phyloP scores from a whole-genome alignment of 1,140 invertebrate genomes.

The Periplaneta americana region DNA sequence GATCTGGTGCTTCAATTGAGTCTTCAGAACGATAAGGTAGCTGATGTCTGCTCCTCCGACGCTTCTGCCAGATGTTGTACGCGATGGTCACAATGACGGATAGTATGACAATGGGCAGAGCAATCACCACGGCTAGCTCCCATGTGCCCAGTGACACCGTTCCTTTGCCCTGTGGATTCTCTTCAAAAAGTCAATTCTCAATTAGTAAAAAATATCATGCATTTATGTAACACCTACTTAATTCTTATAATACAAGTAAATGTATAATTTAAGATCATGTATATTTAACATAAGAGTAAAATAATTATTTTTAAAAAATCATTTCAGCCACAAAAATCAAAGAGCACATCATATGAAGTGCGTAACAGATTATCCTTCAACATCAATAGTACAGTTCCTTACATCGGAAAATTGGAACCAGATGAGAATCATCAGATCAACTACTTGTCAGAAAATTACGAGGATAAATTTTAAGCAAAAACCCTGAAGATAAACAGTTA shows the following conservation, averaged over 20 bases:
- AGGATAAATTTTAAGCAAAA: no score
- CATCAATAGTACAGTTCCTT: no score
- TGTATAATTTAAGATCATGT: no score
- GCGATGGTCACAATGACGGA: constrained; percentile 52
- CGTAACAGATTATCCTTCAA: no score
- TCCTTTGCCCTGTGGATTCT: background rate
- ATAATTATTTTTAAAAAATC: no score
- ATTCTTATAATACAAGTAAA: background rate
- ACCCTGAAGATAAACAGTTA: no score
- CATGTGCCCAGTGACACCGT: constrained; percentile 24
- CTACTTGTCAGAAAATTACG: no score
- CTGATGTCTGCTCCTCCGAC: constrained; percentile 16
- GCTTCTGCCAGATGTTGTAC: constrained; percentile 31
- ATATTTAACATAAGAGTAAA: no score
- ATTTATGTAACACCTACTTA: background rate
- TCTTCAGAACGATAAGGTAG: constrained; percentile 36
- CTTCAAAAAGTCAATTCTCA: background rate
- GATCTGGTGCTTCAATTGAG: constrained; percentile 54
- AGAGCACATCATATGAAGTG: no score
- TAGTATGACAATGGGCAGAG: constrained; percentile 59
- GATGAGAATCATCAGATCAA: no score
- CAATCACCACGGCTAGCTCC: constrained; percentile 64
- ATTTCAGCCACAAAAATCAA: no score
- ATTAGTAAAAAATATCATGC: background rate
- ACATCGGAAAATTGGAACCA: no score